A percentile compares a stretch with the other conserved stretches of the same genome.
These are phyloP conservation scores for Psilopsiagon aurifrons DNA, from an alignment of 2,113 vertebrate species.

Conservation along the genomic window DNA sequence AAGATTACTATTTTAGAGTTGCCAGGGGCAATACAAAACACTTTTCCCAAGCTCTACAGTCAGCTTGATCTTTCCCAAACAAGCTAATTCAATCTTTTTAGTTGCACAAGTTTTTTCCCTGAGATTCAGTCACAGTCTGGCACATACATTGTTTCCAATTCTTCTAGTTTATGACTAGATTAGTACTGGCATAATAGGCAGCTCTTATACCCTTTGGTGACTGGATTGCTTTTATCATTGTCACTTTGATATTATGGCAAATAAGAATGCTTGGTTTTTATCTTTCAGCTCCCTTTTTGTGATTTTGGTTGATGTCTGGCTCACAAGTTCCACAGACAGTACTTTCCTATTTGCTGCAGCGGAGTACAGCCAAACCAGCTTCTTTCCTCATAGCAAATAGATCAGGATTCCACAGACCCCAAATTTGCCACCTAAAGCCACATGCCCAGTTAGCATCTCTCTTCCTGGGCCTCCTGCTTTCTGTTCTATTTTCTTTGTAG, in stretches of 20 bases:
- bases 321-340: fast-evolving
- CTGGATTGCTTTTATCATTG: not conserved
- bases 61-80: not conserved
- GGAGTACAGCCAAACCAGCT: not conserved
- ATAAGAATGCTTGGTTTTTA: not conserved
- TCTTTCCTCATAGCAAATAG: not conserved
- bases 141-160: fast-evolving
- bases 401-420: not conserved
- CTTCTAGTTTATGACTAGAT: not conserved
- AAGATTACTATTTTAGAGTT: not conserved
- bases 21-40: not conserved
- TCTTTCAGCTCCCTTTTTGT: not conserved
- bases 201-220: not conserved
- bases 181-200: not conserved
- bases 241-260: not conserved
- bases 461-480: not conserved
- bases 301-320: not conserved
- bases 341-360: not conserved
- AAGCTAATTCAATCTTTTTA: not conserved
- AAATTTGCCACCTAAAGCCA: not conserved
- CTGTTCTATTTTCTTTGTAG: not conserved
- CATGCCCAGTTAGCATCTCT: not conserved
- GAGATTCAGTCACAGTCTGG: not conserved
- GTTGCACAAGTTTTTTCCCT: not conserved
- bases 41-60: not conserved